Conservation (phyloP, 2,888 invertebrate genomes). For the Diaphora mendica region DNA sequence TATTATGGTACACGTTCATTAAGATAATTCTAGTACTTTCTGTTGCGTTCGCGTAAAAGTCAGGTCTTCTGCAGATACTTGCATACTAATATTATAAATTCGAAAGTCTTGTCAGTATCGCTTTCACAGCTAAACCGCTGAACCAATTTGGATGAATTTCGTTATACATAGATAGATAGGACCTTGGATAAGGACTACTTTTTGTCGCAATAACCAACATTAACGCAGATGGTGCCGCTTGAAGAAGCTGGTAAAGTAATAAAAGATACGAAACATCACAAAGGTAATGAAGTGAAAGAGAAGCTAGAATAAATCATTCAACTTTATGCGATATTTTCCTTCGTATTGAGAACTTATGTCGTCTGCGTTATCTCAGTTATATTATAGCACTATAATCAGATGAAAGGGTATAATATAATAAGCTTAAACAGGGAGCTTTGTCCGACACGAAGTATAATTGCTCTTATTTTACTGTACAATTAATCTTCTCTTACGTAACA, state of each 20-base stretch:
- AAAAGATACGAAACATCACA: background rate
- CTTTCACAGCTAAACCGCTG: too few relatives aligned
- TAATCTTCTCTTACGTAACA: slow-evolving; percentile 15
- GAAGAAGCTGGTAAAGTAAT: background rate
- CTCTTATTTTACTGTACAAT: slow-evolving; percentile 31
- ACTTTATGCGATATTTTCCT: background rate
- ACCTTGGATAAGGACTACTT: too few relatives aligned
- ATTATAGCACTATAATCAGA: background rate
- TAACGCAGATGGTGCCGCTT: accelerated
- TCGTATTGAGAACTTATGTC: background rate
- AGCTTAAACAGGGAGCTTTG: slow-evolving; percentile 18
- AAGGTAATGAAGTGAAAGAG: background rate
- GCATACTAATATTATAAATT: too few relatives aligned
- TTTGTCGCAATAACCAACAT: too few relatives aligned
- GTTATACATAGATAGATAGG: too few relatives aligned
- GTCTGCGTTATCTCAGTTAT: background rate
- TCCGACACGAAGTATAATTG: slow-evolving; percentile 17
- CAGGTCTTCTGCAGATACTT: background rate
- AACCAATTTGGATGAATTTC: too few relatives aligned
- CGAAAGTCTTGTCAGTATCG: too few relatives aligned
- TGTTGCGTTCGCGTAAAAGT: background rate
- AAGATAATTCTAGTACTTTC: background rate
- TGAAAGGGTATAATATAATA: slow-evolving; percentile 24
- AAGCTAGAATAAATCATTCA: background rate
- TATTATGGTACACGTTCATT: background rate